phyloP scores from a whole-genome alignment of 2,888 invertebrate genomes.

The Margaritifera margaritifera region DNA sequence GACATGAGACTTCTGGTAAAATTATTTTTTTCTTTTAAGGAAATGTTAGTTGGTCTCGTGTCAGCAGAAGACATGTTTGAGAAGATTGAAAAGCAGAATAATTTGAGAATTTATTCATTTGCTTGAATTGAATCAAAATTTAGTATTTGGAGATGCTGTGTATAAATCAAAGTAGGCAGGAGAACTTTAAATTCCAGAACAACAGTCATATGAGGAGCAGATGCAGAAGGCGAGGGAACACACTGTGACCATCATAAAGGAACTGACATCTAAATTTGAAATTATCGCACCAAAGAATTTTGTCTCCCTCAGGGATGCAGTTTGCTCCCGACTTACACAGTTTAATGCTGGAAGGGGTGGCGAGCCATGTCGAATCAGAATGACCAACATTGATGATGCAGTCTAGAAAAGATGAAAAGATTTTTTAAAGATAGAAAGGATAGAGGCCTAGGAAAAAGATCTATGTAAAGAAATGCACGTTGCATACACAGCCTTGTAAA shows the following conservation, averaged over 20 bases:
- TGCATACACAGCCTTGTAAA: no score
- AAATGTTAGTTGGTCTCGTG: no score
- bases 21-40: no score
- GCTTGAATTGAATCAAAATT: neutral
- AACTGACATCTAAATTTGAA: conserved; percentile 8
- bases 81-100: conserved; percentile 7
- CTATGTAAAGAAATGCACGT: no score
- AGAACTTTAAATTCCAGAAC: conserved; percentile 18
- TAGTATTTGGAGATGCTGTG: conserved; percentile 12
- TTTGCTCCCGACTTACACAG: conserved; percentile 23
- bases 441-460: conserved; percentile 12
- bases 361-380: conserved; percentile 23
- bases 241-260: conserved; percentile 7
- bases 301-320: conserved; percentile 16
- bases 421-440: neutral
- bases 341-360: conserved; percentile 34
- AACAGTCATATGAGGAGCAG: conserved; percentile 12
- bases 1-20: no score
- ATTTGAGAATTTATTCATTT: neutral
- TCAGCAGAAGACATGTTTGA: no score
- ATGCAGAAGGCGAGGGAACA: conserved; percentile 8
- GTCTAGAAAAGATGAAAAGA: conserved; percentile 19
- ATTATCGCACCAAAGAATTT: conserved; percentile 13
- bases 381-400: conserved; percentile 14
- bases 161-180: conserved; percentile 11